Evolutionary conservation across 2,797 vertebrate genomes (phyloP).

Genomic region (Corythornis leucogaster): DNA sequence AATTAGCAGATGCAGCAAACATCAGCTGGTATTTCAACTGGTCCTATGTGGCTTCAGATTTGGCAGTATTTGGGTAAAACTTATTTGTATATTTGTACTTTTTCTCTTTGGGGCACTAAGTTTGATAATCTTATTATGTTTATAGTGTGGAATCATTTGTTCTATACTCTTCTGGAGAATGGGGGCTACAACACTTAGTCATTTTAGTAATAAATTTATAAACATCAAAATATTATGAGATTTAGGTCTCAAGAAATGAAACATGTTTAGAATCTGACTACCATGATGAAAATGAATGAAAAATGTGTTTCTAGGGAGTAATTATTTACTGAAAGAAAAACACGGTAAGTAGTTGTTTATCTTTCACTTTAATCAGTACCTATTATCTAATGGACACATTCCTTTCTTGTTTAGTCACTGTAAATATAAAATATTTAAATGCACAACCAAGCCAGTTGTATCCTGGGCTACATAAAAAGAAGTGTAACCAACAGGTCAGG

Average conservation of each 20-base stretch:
- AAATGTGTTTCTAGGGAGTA: background rate
- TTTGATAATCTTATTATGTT: background rate
- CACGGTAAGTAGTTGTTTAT: background rate
- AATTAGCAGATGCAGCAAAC: conserved; percentile 17
- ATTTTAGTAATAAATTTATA: background rate
- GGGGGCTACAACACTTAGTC: background rate
- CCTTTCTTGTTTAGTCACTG: background rate
- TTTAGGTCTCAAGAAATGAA: background rate
- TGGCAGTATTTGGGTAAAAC: background rate
- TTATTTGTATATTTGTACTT: background rate
- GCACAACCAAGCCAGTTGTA: background rate
- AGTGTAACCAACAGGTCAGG: accelerated
- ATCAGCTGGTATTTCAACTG: conserved; percentile 27
- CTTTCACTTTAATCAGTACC: background rate
- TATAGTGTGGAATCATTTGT: background rate
- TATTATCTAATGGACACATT: background rate
- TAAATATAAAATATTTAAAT: background rate
- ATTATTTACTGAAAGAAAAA: background rate
- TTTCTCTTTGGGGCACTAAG: background rate
- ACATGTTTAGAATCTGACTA: background rate
- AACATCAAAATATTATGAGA: background rate
- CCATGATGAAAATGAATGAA: background rate
- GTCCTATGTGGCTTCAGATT: background rate
- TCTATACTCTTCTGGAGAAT: background rate
- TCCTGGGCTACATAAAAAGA: background rate